phyloP scores from a whole-genome alignment of 1,140 invertebrate species.

The Lethrus apterus region DNA sequence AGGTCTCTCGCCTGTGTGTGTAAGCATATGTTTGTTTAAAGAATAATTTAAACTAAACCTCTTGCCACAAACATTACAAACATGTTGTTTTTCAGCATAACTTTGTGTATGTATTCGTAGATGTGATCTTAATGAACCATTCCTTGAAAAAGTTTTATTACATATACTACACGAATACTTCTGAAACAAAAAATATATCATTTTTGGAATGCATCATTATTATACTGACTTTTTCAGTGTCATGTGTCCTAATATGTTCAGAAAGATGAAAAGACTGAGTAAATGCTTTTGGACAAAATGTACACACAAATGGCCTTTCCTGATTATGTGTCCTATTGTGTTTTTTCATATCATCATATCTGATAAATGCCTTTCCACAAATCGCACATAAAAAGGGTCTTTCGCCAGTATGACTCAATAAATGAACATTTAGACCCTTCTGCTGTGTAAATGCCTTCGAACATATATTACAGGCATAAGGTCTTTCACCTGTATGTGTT shows the following conservation, averaged over 20 bases:
- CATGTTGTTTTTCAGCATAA: constrained; percentile 13
- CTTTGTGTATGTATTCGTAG: constrained; percentile 13
- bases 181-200: constrained; percentile 8
- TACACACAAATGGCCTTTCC: constrained; percentile 15
- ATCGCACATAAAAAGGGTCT: constrained; percentile 17
- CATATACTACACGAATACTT: constrained; percentile 15
- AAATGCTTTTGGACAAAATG: constrained; percentile 15
- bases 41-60: constrained; percentile 15
- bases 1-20: constrained; percentile 30
- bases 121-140: constrained; percentile 15
- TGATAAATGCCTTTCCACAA: constrained; percentile 7
- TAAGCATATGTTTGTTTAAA: constrained; percentile 26
- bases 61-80: constrained; percentile 16
- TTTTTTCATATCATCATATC: constrained; percentile 16
- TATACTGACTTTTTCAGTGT: constrained; percentile 7
- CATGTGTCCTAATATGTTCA: constrained; percentile 16
- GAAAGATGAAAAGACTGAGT: constrained; percentile 13
- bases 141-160: constrained; percentile 12
- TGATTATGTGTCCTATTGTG: constrained; percentile 14
- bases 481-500: constrained; percentile 47
- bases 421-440: constrained; percentile 12
- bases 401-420: constrained; percentile 18
- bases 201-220: neutral
- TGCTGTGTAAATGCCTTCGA: constrained; percentile 39
- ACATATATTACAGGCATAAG: constrained; percentile 42